These are phyloP conservation scores for Arrhopalites spinosus DNA, from an alignment of 2,888 invertebrate genomes.

Conservation along the genomic window DNA sequence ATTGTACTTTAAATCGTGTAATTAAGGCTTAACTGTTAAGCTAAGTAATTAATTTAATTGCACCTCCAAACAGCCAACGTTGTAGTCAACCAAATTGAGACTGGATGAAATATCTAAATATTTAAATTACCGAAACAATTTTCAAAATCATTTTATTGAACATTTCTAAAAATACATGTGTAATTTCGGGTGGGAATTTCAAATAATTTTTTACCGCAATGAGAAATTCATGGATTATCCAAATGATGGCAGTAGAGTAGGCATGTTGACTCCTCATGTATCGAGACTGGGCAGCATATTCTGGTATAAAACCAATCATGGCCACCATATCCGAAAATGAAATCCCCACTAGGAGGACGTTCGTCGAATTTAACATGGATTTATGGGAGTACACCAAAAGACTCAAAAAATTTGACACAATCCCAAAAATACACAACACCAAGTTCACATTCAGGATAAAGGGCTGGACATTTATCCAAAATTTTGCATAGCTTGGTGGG, in stretches of 20 bases:
- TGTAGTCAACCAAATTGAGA: background rate
- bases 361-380: background rate
- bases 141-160: too few relatives aligned
- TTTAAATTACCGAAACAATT: too few relatives aligned
- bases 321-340: background rate
- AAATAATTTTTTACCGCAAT: background rate
- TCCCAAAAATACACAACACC: background rate
- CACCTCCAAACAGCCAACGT: background rate
- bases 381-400: background rate
- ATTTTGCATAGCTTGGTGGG: background rate
- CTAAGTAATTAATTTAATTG: too few relatives aligned
- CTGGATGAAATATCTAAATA: background rate
- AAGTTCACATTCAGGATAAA: background rate
- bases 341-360: background rate
- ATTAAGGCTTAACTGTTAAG: too few relatives aligned
- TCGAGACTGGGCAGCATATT: background rate
- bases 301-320: background rate
- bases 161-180: too few relatives aligned
- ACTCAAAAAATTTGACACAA: background rate
- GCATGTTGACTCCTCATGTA: background rate
- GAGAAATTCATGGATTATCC: background rate
- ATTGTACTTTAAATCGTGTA: too few relatives aligned
- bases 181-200: too few relatives aligned
- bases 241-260: background rate
- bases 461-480: background rate